Evolutionary conservation across 2,888 invertebrate species (phyloP).

Genomic region (Athalia circularis): DNA sequence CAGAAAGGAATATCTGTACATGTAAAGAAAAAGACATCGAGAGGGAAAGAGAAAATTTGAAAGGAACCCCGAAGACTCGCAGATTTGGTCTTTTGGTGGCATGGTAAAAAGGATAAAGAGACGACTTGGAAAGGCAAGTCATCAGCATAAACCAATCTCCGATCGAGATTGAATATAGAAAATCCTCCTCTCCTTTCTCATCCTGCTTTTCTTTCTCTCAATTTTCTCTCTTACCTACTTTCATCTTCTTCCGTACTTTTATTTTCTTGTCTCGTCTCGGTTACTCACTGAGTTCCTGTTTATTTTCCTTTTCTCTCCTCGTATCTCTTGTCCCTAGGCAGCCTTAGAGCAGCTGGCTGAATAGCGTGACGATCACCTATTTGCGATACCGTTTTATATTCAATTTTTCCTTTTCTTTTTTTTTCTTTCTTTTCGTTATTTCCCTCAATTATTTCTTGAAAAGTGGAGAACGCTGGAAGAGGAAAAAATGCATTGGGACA

Average conservation of each 20-base stretch:
- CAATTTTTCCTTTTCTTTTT: background rate
- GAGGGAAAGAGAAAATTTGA: background rate
- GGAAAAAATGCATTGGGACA: background rate
- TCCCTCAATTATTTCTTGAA: background rate
- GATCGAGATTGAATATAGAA: constrained; percentile 41
- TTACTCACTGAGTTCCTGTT: background rate
- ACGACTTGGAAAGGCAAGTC: constrained; percentile 29
- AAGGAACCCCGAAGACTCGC: background rate
- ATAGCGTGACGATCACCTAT: constrained; percentile 4
- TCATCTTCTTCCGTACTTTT: background rate
- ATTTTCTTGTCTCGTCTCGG: constrained; percentile 21
- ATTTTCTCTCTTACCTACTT: background rate
- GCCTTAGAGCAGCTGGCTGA: constrained; percentile 2
- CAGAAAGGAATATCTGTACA: background rate
- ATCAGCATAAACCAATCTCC: constrained; percentile 44
- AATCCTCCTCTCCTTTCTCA: constrained; percentile 9
- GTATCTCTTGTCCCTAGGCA: constrained; percentile 9
- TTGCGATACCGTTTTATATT: background rate
- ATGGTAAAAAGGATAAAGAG: background rate
- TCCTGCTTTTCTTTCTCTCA: background rate
- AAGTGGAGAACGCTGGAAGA: background rate
- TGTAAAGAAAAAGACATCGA: no score
- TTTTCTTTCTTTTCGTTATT: no score
- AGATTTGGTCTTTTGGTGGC: constrained; percentile 25
- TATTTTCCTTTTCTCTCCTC: background rate